Percentiles rank a stretch among this genome's conserved stretches.
Evolutionary conservation across 2,797 vertebrate genomes (phyloP).

Genomic region (Mastacembelus armatus): DNA sequence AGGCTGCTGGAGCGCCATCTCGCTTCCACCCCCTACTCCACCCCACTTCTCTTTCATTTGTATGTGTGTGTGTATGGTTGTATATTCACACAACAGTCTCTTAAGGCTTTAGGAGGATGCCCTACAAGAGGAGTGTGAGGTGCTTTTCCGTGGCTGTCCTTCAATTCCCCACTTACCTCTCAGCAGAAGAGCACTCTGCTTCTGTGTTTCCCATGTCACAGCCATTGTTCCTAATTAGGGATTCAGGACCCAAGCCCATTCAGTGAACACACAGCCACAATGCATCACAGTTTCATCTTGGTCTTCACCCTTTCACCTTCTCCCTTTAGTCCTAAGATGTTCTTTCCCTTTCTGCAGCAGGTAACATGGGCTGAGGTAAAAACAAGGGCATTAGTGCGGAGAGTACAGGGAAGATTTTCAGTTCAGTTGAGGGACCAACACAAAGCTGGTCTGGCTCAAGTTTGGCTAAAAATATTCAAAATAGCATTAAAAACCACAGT

Average conservation of each 20-base stretch:
- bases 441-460: constrained; percentile 18
- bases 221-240: constrained; percentile 81
- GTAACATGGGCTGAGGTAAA: constrained; percentile 35
- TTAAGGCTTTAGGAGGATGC: constrained; percentile 76
- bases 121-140: constrained; percentile 61
- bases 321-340: constrained; percentile 56
- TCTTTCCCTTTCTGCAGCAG: constrained; percentile 47
- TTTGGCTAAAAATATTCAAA: constrained; percentile 14
- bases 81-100: constrained; percentile 73
- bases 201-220: constrained; percentile 67
- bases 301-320: constrained; percentile 65
- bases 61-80: constrained; percentile 30
- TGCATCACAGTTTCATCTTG: constrained; percentile 59
- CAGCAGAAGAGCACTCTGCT: constrained; percentile 77
- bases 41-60: constrained; percentile 50
- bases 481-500: not conserved
- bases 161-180: constrained; percentile 77
- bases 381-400: constrained; percentile 35
- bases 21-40: constrained; percentile 52
- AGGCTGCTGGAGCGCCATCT: constrained; percentile 67
- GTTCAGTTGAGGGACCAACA: constrained; percentile 24
- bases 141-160: constrained; percentile 75
- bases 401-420: constrained; percentile 15
- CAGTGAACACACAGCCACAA: constrained; percentile 77
- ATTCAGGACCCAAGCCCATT: constrained; percentile 74